A percentile compares a stretch with the other conserved stretches of the same genome.
Evolutionary conservation across 1,140 invertebrate species (phyloP).

Genomic region (Oedothorax gibbosus): DNA sequence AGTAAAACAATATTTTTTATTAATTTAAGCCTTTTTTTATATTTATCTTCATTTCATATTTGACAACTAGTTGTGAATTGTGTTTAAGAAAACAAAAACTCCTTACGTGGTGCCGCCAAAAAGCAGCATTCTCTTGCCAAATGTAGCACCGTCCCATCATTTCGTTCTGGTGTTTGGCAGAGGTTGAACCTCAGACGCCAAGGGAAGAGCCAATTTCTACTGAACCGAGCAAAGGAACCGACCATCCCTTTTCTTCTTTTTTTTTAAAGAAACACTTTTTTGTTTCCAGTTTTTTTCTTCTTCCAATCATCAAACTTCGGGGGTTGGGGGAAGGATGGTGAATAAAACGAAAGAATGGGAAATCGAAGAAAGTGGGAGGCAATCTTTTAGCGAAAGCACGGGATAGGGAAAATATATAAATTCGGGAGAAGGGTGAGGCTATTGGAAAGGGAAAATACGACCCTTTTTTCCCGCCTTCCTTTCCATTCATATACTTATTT

Average conservation of each 20-base stretch:
- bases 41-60: too few species aligned
- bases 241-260: not conserved
- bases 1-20: too few species aligned
- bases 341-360: constrained; percentile 51
- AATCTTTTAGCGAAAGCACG: constrained; percentile 49
- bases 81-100: too few species aligned
- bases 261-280: not conserved
- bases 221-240: not conserved
- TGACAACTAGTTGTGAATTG: too few species aligned
- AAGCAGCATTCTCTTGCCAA: constrained; percentile 6
- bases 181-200: constrained; percentile 20
- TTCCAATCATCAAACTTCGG: not conserved
- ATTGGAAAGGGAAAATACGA: constrained; percentile 47
- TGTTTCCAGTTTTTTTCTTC: constrained; percentile 21
- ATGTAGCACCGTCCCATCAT: constrained; percentile 1
- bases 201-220: constrained; percentile 48
- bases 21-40: too few species aligned
- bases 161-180: constrained; percentile 17
- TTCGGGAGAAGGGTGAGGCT: not conserved
- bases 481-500: constrained; percentile 49
- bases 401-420: constrained; percentile 12
- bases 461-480: constrained; percentile 4
- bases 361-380: constrained; percentile 60
- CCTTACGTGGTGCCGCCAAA: not conserved
- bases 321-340: not conserved